These are phyloP conservation scores for Tetragonula carbonaria DNA, from an alignment of 2,888 invertebrate genomes.

Conservation along the genomic window DNA sequence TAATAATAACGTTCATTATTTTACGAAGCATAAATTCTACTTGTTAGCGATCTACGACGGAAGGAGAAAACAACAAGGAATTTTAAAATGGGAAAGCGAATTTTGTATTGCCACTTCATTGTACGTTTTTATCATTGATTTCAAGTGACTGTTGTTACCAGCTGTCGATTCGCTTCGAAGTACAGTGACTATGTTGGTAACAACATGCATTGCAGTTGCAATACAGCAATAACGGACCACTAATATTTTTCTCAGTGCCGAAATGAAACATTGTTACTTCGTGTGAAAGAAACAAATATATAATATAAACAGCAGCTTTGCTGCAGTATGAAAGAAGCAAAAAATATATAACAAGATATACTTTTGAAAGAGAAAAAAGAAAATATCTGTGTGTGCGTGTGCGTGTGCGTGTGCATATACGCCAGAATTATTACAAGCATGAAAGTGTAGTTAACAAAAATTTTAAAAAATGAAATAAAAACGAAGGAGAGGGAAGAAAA, in stretches of 20 bases:
- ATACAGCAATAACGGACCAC: constrained; percentile 42
- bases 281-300: constrained; percentile 27
- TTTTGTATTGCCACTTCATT: neutral
- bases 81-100: neutral
- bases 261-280: constrained; percentile 30
- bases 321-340: constrained; percentile 29
- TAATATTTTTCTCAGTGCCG: constrained; percentile 64
- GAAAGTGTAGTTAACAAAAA: constrained; percentile 56
- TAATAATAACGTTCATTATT: neutral
- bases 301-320: constrained; percentile 30
- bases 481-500: neutral
- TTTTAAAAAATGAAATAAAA: neutral
- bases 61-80: neutral
- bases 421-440: constrained; percentile 25
- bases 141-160: constrained; percentile 16
- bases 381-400: constrained; percentile 16
- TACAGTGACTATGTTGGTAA: constrained; percentile 11
- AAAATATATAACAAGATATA: constrained; percentile 30
- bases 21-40: neutral
- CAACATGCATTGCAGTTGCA: constrained; percentile 1
- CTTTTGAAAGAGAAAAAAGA: constrained; percentile 31
- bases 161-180: constrained; percentile 9
- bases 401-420: constrained; percentile 12
- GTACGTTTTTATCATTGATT: constrained; percentile 3
- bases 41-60: neutral